These are phyloP conservation scores for Phoenicopterus ruber DNA, from an alignment of 2,113 vertebrate species.

Conservation along the genomic window DNA sequence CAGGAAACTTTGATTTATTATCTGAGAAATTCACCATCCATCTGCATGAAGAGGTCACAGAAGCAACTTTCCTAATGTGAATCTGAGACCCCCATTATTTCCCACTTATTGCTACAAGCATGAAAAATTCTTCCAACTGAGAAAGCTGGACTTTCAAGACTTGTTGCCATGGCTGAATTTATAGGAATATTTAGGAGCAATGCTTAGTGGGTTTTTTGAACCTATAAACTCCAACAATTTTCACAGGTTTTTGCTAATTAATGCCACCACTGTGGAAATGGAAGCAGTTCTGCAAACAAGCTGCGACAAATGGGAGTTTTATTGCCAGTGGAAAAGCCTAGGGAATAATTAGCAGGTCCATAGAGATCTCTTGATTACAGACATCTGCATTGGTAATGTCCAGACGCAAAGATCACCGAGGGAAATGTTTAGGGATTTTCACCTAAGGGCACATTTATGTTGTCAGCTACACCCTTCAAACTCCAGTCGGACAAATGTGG, in stretches of 20 bases:
- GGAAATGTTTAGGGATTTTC: slow-evolving; percentile 71
- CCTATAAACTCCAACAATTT: slow-evolving; percentile 68
- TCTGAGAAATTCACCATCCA: slow-evolving; percentile 68
- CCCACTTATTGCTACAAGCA: slow-evolving; percentile 60
- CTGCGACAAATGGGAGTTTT: slow-evolving; percentile 76
- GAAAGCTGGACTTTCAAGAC: slow-evolving; percentile 34
- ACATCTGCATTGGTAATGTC: slow-evolving; percentile 72
- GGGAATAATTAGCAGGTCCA: slow-evolving; percentile 74
- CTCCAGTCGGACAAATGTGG: slow-evolving; percentile 76
- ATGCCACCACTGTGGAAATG: slow-evolving; percentile 75
- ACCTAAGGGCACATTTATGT: slow-evolving; percentile 76
- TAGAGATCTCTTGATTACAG: slow-evolving; percentile 70
- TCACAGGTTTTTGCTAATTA: slow-evolving; percentile 79
- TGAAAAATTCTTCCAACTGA: slow-evolving; percentile 63
- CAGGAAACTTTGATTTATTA: slow-evolving; percentile 66
- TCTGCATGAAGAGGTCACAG: slow-evolving; percentile 58
- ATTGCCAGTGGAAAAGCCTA: slow-evolving; percentile 70
- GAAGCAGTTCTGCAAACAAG: slow-evolving; percentile 69
- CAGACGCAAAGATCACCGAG: slow-evolving; percentile 56
- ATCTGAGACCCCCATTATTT: slow-evolving; percentile 63
- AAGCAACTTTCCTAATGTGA: slow-evolving; percentile 55
- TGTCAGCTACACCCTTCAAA: slow-evolving; percentile 74
- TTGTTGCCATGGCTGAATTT: slow-evolving; percentile 51
- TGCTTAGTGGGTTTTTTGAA: background rate
- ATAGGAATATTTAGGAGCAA: slow-evolving; percentile 62